phyloP scores from a whole-genome alignment of 2,113 vertebrate species.

The Podilymbus podiceps region DNA sequence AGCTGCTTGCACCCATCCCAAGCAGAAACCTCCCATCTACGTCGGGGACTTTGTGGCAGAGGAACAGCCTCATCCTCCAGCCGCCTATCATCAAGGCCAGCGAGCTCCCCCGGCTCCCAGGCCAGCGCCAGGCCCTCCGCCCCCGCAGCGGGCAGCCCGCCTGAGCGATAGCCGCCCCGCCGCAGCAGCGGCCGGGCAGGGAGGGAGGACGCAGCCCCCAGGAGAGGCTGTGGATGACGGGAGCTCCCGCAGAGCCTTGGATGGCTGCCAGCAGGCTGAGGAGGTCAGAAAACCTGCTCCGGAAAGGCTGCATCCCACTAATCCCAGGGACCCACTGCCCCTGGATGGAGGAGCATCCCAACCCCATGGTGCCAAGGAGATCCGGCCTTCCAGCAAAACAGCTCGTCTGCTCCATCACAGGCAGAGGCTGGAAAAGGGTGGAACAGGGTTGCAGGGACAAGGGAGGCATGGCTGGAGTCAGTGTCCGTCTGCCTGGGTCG shows the following conservation, averaged over 20 bases:
- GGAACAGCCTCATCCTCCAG: background rate
- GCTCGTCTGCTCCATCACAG: background rate
- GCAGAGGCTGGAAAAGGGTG: background rate
- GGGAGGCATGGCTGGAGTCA: background rate
- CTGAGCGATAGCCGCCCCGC: fast-evolving
- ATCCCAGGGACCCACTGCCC: fast-evolving
- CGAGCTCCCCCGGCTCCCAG: background rate
- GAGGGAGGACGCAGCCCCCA: fast-evolving
- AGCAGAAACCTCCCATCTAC: background rate
- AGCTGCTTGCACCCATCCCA: background rate
- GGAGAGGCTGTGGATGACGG: background rate
- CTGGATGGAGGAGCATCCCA: background rate
- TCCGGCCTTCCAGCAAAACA: background rate
- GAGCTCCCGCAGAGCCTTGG: background rate
- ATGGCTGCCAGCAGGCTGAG: fast-evolving
- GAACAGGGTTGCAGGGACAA: background rate
- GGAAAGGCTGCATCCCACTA: background rate
- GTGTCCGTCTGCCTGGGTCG: background rate
- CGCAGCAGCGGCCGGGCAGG: fast-evolving
- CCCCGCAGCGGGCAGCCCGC: fast-evolving
- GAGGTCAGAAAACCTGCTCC: background rate
- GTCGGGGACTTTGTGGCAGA: fast-evolving
- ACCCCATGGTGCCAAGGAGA: background rate
- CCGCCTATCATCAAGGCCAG: background rate
- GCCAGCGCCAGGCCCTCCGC: fast-evolving